Conservation (phyloP, 1,140 invertebrate species). For the Drosophila ficusphila region DNA sequence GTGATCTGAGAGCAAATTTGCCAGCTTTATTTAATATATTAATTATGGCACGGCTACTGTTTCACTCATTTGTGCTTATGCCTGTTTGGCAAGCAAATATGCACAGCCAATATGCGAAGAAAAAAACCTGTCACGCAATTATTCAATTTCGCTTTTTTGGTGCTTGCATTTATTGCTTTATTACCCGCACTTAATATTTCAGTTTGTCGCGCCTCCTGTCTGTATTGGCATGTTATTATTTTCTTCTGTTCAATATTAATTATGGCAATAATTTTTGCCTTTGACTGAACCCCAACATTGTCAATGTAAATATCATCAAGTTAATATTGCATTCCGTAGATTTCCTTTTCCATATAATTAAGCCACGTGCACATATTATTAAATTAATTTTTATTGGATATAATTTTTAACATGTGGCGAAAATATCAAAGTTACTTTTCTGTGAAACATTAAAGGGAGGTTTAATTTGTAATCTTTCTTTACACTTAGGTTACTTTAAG, state of each 20-base stretch:
- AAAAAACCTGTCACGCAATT: slow-evolving; percentile 28
- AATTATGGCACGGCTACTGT: slow-evolving; percentile 46
- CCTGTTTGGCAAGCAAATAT: slow-evolving; percentile 25
- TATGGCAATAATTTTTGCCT: slow-evolving; percentile 60
- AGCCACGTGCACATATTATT: background rate
- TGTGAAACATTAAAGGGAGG: no score
- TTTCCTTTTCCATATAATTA: slow-evolving; percentile 9
- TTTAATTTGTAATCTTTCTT: background rate
- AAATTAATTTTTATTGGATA: background rate
- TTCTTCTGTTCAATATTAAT: slow-evolving; percentile 64
- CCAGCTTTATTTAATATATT: slow-evolving; percentile 50
- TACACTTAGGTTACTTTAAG: background rate
- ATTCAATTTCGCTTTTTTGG: slow-evolving; percentile 53
- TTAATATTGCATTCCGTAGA: slow-evolving; percentile 6
- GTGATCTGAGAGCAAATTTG: slow-evolving; percentile 29
- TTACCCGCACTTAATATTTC: slow-evolving; percentile 69
- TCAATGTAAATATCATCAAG: slow-evolving; percentile 5
- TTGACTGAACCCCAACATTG: slow-evolving; percentile 32
- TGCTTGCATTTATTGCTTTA: slow-evolving; percentile 59
- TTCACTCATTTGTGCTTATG: slow-evolving; percentile 46
- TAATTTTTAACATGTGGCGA: background rate
- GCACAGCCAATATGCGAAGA: slow-evolving; percentile 18
- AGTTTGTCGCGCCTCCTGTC: slow-evolving; percentile 46
- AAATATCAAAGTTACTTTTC: no score
- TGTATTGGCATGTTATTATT: slow-evolving; percentile 52